Base-by-base conservation (phyloP, 2,888 invertebrate species). In the Erebia ligea region DNA sequence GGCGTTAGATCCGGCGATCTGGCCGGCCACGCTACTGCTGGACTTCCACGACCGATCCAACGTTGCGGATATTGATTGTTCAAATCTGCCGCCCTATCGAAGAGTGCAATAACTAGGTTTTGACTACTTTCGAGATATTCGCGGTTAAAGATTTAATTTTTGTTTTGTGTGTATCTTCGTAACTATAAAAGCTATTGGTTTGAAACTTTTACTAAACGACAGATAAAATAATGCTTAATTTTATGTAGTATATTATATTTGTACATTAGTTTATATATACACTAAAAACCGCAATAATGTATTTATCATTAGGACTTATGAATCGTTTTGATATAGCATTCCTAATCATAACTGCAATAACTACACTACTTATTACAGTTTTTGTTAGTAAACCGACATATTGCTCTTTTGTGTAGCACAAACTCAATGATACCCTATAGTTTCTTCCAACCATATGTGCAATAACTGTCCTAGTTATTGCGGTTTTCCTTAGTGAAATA, bases 161-260 rank as follows among this genome's bases (percentile, higher is more conserved):
- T 68, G 62, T 68, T 68, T 62, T 68, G 40, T 54, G 68, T 68
- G 56, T 57, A 68, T 68, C 68, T 68, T 68, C 48, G 21, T 57
- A 57, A 68, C 62, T 62, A 62, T 62, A 19, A 42, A 68, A 68
- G 62, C 62, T 62, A 68, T 68, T n/a, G 25, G 10, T 40, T 64
- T 69, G 45, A 64, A 69, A 64, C 74, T 75, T 63, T 69, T 63
- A 66, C 69, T 42, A 61, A 67, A 66, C 50, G 56, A 25, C 71
- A 40, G 56, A 64, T 52, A 70, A 62, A 42, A 64, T 69, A 68
- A 61, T 25, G 50, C 48, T 61, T 65, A 65, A 69, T 64, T 52
- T 69, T 69, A 59, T 65, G 65, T 68, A 63, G 56, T 68, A 68
- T 68, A 63, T 68, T 63, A 57, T 63, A 63, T 56, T 42, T 56